These are phyloP conservation scores for Amazona guildingii DNA, from an alignment of 2,113 vertebrate species.

Conservation along the genomic window DNA sequence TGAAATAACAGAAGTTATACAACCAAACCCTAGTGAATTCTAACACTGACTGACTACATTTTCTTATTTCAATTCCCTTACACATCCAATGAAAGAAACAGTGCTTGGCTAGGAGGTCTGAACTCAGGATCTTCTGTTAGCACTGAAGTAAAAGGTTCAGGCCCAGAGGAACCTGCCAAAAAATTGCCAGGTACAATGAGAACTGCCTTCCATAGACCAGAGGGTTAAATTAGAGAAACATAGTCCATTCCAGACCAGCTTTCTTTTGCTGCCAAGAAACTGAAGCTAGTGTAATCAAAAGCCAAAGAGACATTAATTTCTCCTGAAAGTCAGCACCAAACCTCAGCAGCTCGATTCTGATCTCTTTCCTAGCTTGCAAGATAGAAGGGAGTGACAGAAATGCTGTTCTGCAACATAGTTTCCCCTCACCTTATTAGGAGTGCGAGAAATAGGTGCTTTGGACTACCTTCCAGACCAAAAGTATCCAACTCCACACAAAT, in stretches of 20 bases:
- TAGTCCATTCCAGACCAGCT: not conserved
- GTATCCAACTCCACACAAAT: not conserved
- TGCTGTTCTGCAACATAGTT: not conserved
- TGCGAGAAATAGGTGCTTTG: not conserved
- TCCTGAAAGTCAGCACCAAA: not conserved
- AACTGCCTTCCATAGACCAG: not conserved
- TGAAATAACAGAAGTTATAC: not conserved
- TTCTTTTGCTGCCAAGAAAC: not conserved
- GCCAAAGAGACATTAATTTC: not conserved
- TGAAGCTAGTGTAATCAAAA: not conserved
- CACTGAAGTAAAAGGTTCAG: not conserved
- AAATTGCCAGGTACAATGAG: not conserved
- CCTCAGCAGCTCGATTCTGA: not conserved
- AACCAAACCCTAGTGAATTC: not conserved
- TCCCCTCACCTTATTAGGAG: not conserved
- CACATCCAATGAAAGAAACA: not conserved
- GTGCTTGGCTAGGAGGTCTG: not conserved
- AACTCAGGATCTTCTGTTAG: not conserved
- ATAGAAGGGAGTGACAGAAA: not conserved
- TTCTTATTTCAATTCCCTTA: not conserved
- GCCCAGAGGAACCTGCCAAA: not conserved
- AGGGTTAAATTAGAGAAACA: not conserved
- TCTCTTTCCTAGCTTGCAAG: not conserved
- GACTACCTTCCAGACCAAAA: not conserved
- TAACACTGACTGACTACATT: not conserved